Base-by-base conservation (phyloP, 2,797 vertebrate genomes). In the Tokudaia muenninki region DNA sequence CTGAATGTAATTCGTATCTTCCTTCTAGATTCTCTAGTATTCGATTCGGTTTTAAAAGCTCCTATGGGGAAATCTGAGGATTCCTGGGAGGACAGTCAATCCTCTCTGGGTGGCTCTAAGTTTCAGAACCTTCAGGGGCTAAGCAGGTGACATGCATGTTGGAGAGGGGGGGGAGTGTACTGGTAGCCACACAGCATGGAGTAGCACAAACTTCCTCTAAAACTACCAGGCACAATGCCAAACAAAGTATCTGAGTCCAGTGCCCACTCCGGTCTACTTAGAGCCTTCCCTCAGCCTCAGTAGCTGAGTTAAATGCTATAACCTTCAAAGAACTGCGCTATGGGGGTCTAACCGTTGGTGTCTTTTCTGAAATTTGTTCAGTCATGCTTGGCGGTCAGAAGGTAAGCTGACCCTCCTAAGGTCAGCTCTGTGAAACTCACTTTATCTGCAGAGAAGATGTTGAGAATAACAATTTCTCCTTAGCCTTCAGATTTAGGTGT, bases 391-490 rank as follows among this genome's bases (percentile, higher is more conserved):
- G 29, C 34, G 24, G 14, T 11, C 14, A 65, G 34, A 34, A 4
- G 19, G 41, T 67, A 10, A 78, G 19, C 41, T 75, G 55, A 86
- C 37, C 16, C 5, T 82, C 12, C 59, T 12, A 55, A 90, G 50
- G 34, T 75, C 24, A 59, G 34, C 44, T 75, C 52, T 7, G 57
- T 9, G 52, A 3, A 93, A 37, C 29, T 92, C 14, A 59, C 7
- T 92, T 89, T 67, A 82, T 79, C 84, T 80, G 29, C 86, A 88
- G 82, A 88, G 77, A 37, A 9, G 50, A 83, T n/a, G 6, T 90
- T 52, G 47, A 94, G 19, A 75, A 74, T 50, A 90, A 88, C 41
- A 95, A 31, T 44, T 88, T 59, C n/a, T 37, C 29, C 84, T 88
- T 29, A 52, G 80, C 37, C 24, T 77, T 89, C 72, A 77, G 57